phyloP scores from a whole-genome alignment of 2,888 invertebrate species.

The Hypselothyrea guttata region DNA sequence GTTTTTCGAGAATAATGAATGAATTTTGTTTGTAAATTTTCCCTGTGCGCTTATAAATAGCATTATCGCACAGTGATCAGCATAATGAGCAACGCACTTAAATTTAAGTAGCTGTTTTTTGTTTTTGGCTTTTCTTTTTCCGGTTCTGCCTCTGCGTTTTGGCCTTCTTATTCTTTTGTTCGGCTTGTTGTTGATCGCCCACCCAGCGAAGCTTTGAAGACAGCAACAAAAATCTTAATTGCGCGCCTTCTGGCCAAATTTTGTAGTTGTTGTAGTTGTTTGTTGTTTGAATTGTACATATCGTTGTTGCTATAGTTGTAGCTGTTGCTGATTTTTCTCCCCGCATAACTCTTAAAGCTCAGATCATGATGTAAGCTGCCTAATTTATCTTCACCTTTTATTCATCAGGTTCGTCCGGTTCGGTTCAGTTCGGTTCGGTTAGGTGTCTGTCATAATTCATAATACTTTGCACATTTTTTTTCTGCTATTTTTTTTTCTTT shows the following conservation, averaged over 20 bases:
- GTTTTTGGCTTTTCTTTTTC: too few relatives aligned
- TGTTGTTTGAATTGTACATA: neutral
- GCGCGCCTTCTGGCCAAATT: constrained; percentile 55
- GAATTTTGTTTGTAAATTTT: too few relatives aligned
- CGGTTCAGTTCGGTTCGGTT: constrained; percentile 7
- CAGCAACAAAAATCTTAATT: constrained; percentile 61
- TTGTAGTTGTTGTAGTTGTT: constrained; percentile 7
- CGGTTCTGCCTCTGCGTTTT: neutral
- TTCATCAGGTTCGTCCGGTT: constrained; percentile 57
- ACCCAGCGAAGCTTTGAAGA: constrained; percentile 43
- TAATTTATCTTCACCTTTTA: constrained; percentile 67
- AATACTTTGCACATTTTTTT: constrained; percentile 47
- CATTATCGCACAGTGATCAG: constrained; percentile 27
- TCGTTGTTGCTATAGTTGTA: constrained; percentile 6
- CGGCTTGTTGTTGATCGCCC: constrained; percentile 42
- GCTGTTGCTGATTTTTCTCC: constrained; percentile 9
- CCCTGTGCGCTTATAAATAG: constrained; percentile 4
- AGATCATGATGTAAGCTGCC: constrained; percentile 67
- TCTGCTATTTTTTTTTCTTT: too few relatives aligned
- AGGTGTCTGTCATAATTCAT: constrained; percentile 48
- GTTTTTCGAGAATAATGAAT: neutral
- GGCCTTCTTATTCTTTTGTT: neutral
- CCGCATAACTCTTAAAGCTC: constrained; percentile 17
- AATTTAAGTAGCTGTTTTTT: constrained; percentile 23
- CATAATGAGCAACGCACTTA: constrained; percentile 61